These are phyloP conservation scores for Drosophila elegans DNA, from an alignment of 1,140 invertebrate species.

Conservation along the genomic window DNA sequence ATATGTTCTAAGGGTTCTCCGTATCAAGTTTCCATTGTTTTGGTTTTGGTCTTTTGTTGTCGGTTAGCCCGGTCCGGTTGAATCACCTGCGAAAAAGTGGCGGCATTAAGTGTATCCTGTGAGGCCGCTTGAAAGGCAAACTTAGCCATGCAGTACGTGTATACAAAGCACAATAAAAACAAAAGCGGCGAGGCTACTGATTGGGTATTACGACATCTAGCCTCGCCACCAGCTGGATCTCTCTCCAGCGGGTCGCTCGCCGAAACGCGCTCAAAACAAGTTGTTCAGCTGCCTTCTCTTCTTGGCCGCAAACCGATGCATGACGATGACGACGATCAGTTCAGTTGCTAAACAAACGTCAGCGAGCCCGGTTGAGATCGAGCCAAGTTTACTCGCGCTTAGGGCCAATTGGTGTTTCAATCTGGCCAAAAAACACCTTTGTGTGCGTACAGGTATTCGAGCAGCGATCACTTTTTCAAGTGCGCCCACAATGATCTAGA, in stretches of 20 bases:
- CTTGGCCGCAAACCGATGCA: slow-evolving; percentile 29
- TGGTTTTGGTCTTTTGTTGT: slow-evolving; percentile 10
- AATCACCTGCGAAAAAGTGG: slow-evolving; percentile 4
- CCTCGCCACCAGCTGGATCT: slow-evolving; percentile 22
- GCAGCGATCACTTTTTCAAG: slow-evolving; percentile 21
- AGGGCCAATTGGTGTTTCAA: slow-evolving; percentile 8
- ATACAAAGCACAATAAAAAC: slow-evolving; percentile 30
- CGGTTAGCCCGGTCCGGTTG: slow-evolving; percentile 5
- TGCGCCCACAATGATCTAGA: slow-evolving; percentile 33
- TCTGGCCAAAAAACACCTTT: slow-evolving; percentile 22
- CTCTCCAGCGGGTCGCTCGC: slow-evolving; percentile 23
- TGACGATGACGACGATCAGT: slow-evolving; percentile 55
- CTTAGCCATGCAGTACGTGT: not conserved
- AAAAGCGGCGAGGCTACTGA: slow-evolving; percentile 16
- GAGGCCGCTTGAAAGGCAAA: not conserved
- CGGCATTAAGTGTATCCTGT: slow-evolving; percentile 16
- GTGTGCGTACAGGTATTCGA: slow-evolving; percentile 36
- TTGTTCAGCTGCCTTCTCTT: slow-evolving; percentile 20
- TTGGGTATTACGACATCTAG: slow-evolving; percentile 44
- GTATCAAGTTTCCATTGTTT: slow-evolving; percentile 19
- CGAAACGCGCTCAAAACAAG: slow-evolving; percentile 44
- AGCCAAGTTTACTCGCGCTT: slow-evolving; percentile 26
- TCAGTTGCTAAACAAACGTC: slow-evolving; percentile 74
- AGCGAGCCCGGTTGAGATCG: slow-evolving; percentile 58
- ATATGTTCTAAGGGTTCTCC: slow-evolving; percentile 35